Conservation (phyloP, 2,113 vertebrate genomes). For the Aegotheles bennettii region DNA sequence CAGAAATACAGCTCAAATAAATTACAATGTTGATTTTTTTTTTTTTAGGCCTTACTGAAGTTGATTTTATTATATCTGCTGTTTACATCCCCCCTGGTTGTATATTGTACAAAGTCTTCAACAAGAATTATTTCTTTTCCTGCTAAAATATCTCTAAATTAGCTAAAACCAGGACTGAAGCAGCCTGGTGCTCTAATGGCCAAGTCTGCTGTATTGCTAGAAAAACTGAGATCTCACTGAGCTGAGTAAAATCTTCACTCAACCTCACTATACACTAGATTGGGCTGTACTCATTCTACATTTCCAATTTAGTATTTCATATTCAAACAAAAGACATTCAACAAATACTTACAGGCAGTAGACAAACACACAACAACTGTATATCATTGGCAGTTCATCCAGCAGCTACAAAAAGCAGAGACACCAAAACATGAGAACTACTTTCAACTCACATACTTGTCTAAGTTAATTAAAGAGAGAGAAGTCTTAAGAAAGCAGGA, state of each 20-base stretch:
- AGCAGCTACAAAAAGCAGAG: conserved; percentile 81
- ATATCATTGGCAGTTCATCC: conserved; percentile 98
- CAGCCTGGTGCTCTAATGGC: neutral
- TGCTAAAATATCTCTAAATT: neutral
- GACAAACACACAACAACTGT: conserved; percentile 95
- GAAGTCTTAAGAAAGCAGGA: neutral
- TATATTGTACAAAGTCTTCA: neutral
- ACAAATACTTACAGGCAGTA: conserved; percentile 94
- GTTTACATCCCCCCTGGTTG: neutral
- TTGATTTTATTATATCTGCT: neutral
- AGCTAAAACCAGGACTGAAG: neutral
- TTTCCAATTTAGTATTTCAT: neutral
- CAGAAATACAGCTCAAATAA: neutral
- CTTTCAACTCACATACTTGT: neutral
- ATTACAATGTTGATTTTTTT: neutral
- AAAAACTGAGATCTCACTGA: neutral
- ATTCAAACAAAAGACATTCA: neutral
- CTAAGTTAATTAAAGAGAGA: neutral
- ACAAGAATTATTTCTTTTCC: neutral
- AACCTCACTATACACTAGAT: neutral
- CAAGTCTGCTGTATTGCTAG: neutral
- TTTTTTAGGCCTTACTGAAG: neutral
- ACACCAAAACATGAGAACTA: conserved; percentile 31
- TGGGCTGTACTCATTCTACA: neutral
- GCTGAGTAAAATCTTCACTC: neutral